Evolutionary conservation across 2,888 invertebrate genomes (phyloP).

Genomic region (Horisme vitalbata): DNA sequence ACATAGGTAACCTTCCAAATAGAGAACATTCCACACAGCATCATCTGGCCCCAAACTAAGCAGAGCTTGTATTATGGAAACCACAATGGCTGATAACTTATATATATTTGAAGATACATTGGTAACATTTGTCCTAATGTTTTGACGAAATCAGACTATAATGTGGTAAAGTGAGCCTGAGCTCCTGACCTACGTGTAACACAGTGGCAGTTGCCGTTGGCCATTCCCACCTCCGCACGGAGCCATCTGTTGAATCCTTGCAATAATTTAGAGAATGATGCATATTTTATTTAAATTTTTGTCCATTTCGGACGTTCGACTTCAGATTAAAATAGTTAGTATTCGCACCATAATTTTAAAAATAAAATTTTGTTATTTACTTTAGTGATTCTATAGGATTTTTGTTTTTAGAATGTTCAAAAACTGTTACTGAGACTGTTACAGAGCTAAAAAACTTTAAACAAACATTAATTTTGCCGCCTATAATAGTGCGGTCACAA

Average conservation of each 20-base stretch:
- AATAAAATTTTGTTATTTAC: too few species aligned
- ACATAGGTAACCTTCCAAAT: too few species aligned
- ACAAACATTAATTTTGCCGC: constrained; percentile 18
- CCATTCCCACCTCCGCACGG: constrained; percentile 30
- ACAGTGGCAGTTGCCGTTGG: constrained; percentile 30
- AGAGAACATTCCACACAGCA: too few species aligned
- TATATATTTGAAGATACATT: too few species aligned
- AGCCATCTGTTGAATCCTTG: constrained; percentile 24
- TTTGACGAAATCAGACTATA: too few species aligned
- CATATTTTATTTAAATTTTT: constrained; percentile 15
- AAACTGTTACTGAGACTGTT: too few species aligned
- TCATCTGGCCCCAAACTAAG: too few species aligned
- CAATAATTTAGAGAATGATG: constrained; percentile 13
- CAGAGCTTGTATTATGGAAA: too few species aligned
- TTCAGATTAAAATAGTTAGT: constrained; percentile 6
- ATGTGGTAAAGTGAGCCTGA: not conserved
- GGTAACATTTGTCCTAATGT: too few species aligned
- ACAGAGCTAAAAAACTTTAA: constrained; percentile 8
- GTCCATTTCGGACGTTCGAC: constrained; percentile 1
- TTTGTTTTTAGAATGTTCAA: not conserved
- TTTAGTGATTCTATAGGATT: too few species aligned
- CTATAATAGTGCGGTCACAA: constrained; percentile 14
- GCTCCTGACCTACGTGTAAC: constrained; percentile 30
- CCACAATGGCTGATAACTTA: too few species aligned
- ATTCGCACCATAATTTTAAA: not conserved